Percentiles rank a stretch among this genome's conserved stretches.
These are phyloP conservation scores for Drosophila multiciliata DNA, from an alignment of 2,888 invertebrate species.

Conservation along the genomic window DNA sequence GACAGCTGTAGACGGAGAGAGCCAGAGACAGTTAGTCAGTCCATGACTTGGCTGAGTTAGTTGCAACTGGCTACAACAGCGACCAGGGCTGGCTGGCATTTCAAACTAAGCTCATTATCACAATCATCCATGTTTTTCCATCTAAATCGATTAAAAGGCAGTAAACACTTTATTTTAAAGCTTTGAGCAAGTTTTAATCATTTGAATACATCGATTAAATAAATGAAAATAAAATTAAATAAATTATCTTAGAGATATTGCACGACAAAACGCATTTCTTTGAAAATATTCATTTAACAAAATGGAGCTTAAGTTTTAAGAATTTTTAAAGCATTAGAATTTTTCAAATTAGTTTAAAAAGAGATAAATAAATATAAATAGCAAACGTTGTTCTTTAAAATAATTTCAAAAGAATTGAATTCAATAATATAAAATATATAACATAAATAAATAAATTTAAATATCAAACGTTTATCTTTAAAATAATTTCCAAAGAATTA, in stretches of 20 bases:
- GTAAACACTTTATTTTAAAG: background rate
- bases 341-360: background rate
- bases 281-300: background rate
- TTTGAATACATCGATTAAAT: background rate
- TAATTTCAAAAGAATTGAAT: too few relatives aligned
- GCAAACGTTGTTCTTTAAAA: background rate
- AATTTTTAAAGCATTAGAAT: background rate
- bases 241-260: too few relatives aligned
- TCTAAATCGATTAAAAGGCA: background rate
- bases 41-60: slow-evolving; percentile 56
- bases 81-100: slow-evolving; percentile 52
- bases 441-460: too few relatives aligned
- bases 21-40: slow-evolving; percentile 54
- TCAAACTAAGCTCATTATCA: background rate
- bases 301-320: background rate
- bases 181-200: background rate
- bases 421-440: too few relatives aligned
- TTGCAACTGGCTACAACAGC: slow-evolving; percentile 37
- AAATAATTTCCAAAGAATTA: too few relatives aligned
- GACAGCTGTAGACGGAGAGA: slow-evolving; percentile 39
- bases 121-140: background rate
- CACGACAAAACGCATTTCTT: background rate
- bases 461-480: too few relatives aligned
- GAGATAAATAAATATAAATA: background rate
- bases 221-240: background rate